Evolutionary conservation across 35 echinoderm and acorn worm species (phyloP), one percentile per base, ranked within the genome.

Genomic region (Ophioderma brevispina): DNA sequence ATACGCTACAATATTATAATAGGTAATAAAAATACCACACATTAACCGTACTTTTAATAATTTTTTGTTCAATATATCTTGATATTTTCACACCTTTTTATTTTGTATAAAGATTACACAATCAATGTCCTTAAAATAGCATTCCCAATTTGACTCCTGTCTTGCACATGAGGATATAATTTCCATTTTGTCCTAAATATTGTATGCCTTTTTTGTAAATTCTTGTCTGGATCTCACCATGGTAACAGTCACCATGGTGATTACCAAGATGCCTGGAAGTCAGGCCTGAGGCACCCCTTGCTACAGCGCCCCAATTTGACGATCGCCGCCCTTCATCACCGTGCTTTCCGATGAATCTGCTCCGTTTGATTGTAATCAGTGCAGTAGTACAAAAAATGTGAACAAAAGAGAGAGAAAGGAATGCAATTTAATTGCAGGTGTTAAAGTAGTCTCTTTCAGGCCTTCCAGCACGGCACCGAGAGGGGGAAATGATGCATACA

Each of bases 181-280:
- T 25, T 70, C 5, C 15, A 25, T 6, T 70, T 25, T 70, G 1
- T 52, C 46, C 46, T 52, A 11, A 52, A 52, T 25, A 70, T 46
- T 46, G 17, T 4, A 46, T 8, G 41, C 41, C 41, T 46, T 25
- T 70, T 18, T 2, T 30, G 17, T 70, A 13, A 15, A 13, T 25
- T 25, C 59, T 70, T 70, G 4, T 25, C 5, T 25, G 59, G 59
- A 25, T 70, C 10, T 70, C 59, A 70, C 59, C 23, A 25, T 25
- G 23, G 23, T 70, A 25, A 70, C 23, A 18, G n/a, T 70, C 28
- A 25, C 59, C 59, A 13, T 70, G 23, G 34, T 36, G 19, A 38
- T 85, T 85, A 85, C 83, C 83, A 85, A 18, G 83, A 64, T 55
- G 33, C 83, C 52, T 85, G 35, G 52, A 85, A 23, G 34, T 85